Evolutionary conservation across 2,888 invertebrate species (phyloP).

Genomic region (Epicampocera succincta): DNA sequence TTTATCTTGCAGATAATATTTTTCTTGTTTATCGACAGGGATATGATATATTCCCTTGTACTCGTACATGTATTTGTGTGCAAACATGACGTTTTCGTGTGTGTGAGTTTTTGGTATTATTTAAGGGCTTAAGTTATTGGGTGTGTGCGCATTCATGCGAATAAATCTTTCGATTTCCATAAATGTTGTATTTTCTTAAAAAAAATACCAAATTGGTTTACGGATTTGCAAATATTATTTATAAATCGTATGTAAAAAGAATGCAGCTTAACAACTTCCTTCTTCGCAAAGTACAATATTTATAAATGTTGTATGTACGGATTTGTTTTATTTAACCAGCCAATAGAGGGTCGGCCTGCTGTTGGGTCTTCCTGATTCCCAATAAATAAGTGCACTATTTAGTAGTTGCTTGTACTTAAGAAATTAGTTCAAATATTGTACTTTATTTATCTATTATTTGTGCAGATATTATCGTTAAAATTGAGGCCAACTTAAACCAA

Average conservation of each 20-base stretch:
- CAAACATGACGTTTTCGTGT: neutral
- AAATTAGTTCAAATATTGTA: no score
- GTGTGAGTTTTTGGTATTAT: neutral
- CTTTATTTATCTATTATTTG: no score
- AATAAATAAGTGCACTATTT: neutral
- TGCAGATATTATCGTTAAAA: no score
- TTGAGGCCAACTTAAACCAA: no score
- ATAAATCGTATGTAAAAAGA: conserved; percentile 13
- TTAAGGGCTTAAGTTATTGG: conserved; percentile 4
- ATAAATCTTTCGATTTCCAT: conserved; percentile 33
- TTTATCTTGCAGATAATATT: conserved; percentile 26
- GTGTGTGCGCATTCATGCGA: conserved; percentile 14
- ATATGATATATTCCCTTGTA: neutral
- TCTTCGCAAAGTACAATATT: no score
- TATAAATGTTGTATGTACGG: no score
- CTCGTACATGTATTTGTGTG: neutral
- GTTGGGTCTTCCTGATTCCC: neutral
- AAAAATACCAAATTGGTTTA: conserved; percentile 6
- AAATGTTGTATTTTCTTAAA: conserved; percentile 24
- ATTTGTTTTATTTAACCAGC: neutral
- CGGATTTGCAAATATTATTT: conserved; percentile 8
- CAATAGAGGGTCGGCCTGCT: conserved; percentile 22
- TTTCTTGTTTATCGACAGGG: conserved; percentile 2
- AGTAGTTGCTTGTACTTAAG: neutral
- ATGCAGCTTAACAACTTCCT: no score